Evolutionary conservation across 2,888 invertebrate genomes (phyloP), one percentile per base, ranked within the genome.

Genomic region (Parelbella ahira): DNA sequence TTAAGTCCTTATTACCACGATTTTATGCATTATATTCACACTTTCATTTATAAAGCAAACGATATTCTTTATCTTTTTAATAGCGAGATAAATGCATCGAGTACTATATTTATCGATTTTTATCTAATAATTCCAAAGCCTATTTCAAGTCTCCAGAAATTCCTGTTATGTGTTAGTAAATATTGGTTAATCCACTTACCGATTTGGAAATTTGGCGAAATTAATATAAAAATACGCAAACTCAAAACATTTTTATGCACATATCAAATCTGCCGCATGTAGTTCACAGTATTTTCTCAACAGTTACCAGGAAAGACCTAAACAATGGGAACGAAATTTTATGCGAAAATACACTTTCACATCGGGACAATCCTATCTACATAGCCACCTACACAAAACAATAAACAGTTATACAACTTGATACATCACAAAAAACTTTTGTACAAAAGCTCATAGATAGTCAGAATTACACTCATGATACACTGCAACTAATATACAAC

Each of bases 311-410:
- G 79, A 82, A 82, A 74, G 68, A 70, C 63, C 63, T 52, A 70
- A 82, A 86, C 87, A 87, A 87, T 87, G 79, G 84, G 81, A 72
- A 74, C 77, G 72, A 73, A 84, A 84, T 80, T 81, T 76, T 79
- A 83, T 77, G 81, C 80, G 78, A 82, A 78, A 77, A 82, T 60
- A 67, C 80, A 87, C 87, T 87, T 87, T 87, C 87, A 86, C 86
- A 81, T 74, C 64, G 65, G 67, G 63, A 63, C 72, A 65, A 68
- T 69, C 68, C 67, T 49, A 75, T 56, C 68, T 65, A 66, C 63
- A 63, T 56, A 76, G 78, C 79, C 82, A 87, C 84, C 84, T 84
- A 87, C 84, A 81, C 81, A 71, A 72, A 72, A 77, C 73, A 71
- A 75, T 70, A 73, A 74, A 84, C 83, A 82, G 82, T 84, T 83